Percentiles rank a stretch among this genome's conserved stretches.
Conservation (phyloP, 2,888 invertebrate genomes). For the Sceliomorpha sp. region DNA sequence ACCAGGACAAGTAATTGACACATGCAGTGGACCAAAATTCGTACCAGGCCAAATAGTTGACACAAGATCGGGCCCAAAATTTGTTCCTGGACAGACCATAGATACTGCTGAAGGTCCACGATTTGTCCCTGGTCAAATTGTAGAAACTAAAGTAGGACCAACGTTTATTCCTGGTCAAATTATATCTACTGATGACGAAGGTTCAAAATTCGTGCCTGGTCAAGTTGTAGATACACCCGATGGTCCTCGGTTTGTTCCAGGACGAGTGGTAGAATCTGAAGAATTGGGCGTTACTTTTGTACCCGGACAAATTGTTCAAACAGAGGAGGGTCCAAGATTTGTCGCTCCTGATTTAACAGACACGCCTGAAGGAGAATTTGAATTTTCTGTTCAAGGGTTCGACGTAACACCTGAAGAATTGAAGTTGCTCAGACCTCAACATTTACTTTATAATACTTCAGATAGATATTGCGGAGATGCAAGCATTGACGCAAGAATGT, state of each 20-base stretch:
- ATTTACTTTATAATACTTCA: conserved; percentile 69
- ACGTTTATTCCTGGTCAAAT: conserved; percentile 90
- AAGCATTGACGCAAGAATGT: conserved; percentile 85
- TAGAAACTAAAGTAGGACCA: conserved; percentile 87
- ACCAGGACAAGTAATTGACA: conserved; percentile 87
- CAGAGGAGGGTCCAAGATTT: conserved; percentile 83
- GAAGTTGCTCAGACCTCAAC: conserved; percentile 77
- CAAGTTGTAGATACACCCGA: conserved; percentile 88
- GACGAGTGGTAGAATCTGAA: conserved; percentile 81
- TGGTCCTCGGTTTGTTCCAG: conserved; percentile 84
- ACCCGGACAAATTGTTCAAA: conserved; percentile 82
- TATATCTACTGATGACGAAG: conserved; percentile 83
- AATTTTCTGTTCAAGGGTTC: conserved; percentile 87
- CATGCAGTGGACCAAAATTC: conserved; percentile 86
- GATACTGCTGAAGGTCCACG: conserved; percentile 86
- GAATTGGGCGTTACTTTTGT: conserved; percentile 80
- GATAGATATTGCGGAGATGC: conserved; percentile 82
- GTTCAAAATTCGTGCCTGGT: conserved; percentile 83
- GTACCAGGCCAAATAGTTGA: conserved; percentile 90
- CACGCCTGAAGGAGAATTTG: conserved; percentile 84
- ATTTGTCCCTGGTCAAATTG: conserved; percentile 90
- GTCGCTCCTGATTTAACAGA: conserved; percentile 86
- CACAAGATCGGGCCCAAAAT: conserved; percentile 85
- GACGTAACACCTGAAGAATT: conserved; percentile 82
- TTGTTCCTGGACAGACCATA: conserved; percentile 87